Evolutionary conservation across 1,140 invertebrate genomes (phyloP).

Genomic region (Caenorhabditis inopinata): DNA sequence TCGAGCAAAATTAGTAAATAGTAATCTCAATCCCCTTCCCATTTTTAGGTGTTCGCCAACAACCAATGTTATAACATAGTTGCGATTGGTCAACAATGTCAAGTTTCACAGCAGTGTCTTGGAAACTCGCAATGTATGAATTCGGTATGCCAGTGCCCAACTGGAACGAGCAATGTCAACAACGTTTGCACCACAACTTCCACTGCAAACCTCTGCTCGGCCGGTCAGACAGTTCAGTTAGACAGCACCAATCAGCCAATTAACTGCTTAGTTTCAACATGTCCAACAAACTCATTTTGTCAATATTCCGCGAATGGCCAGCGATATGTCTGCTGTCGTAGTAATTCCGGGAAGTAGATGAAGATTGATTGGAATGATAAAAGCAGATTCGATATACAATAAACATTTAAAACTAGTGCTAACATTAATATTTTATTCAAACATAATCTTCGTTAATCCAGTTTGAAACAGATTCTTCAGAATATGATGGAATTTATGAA

Average conservation of each 20-base stretch:
- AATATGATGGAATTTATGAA: constrained; percentile 22
- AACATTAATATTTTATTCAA: constrained; percentile 34
- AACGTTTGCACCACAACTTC: not conserved
- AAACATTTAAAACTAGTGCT: too few species aligned
- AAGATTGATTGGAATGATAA: too few species aligned
- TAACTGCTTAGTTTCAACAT: constrained; percentile 7
- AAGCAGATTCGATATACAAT: too few species aligned
- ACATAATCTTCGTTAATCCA: constrained; percentile 25
- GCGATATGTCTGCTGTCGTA: constrained; percentile 11
- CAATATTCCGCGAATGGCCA: not conserved
- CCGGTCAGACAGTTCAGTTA: not conserved
- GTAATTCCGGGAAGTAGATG: not conserved
- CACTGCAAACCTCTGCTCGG: not conserved
- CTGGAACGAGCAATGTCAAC: constrained; percentile 6
- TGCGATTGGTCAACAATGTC: not conserved
- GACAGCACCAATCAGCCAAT: constrained; percentile 15
- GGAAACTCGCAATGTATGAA: constrained; percentile 22
- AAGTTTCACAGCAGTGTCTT: constrained; percentile 4
- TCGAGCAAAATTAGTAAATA: too few species aligned
- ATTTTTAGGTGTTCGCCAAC: not conserved
- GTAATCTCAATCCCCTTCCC: not conserved
- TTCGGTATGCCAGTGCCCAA: constrained; percentile 1
- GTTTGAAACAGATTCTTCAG: constrained; percentile 1
- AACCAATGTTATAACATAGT: constrained; percentile 3
- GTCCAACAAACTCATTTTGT: constrained; percentile 2